Conservation (phyloP, 2,113 vertebrate genomes). For the Epinephelus cyanopodus region DNA sequence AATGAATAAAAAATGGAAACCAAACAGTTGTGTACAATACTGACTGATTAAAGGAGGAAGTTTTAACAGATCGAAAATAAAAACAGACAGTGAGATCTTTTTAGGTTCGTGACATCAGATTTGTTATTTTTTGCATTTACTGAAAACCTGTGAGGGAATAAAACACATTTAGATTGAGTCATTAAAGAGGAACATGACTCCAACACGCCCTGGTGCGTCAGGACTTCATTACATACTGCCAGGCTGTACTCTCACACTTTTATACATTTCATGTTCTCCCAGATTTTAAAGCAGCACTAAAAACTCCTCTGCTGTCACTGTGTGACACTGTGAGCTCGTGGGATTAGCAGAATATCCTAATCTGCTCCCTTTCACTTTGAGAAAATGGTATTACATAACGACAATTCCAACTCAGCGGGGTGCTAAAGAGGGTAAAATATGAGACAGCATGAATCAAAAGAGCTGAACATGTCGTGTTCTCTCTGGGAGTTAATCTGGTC, state of each 20-base stretch:
- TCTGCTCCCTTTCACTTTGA: constrained; percentile 72
- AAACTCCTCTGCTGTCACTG: constrained; percentile 2
- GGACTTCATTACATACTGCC: no score
- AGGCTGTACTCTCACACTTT: no score
- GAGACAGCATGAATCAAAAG: neutral
- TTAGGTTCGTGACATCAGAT: neutral
- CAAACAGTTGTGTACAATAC: neutral
- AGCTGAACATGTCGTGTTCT: neutral
- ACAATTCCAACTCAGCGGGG: constrained; percentile 23
- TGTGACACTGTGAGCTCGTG: neutral
- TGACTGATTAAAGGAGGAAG: neutral
- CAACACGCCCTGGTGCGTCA: neutral
- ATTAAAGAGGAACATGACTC: no score
- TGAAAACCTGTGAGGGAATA: neutral
- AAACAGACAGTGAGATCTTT: neutral
- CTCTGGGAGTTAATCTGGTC: neutral
- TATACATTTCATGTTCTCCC: neutral
- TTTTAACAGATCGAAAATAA: neutral
- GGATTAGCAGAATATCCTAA: constrained; percentile 76
- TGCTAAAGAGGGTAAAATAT: neutral
- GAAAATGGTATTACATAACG: constrained; percentile 78
- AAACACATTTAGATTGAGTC: neutral
- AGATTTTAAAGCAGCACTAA: neutral
- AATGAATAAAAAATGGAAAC: neutral
- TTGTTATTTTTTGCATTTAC: neutral